These are phyloP conservation scores for Chaenogobius annularis DNA, from an alignment of 2,113 vertebrate genomes.

Conservation along the genomic window DNA sequence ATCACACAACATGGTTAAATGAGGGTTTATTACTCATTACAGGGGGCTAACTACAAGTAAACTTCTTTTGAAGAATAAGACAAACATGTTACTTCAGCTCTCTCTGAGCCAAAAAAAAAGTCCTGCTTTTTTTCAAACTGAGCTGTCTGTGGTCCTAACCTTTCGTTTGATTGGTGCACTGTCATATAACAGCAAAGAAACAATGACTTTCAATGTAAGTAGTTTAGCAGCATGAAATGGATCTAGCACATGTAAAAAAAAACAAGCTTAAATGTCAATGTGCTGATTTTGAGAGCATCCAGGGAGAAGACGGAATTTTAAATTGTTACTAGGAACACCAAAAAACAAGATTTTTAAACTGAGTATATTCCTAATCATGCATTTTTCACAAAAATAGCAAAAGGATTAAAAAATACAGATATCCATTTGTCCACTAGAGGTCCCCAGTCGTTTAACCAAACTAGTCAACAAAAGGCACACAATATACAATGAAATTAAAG, in stretches of 20 bases:
- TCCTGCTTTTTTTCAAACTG: neutral
- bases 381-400: too few relatives aligned
- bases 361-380: too few relatives aligned
- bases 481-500: neutral
- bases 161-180: too few relatives aligned
- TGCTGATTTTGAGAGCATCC: neutral
- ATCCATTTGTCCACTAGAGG: constrained; percentile 49
- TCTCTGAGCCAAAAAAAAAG: too few relatives aligned
- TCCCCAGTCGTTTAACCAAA: constrained; percentile 36
- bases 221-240: neutral
- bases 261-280: neutral
- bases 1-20: too few relatives aligned
- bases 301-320: neutral
- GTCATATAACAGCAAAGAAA: neutral
- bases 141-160: too few relatives aligned
- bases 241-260: neutral
- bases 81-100: too few relatives aligned
- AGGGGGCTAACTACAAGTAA: too few relatives aligned
- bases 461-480: neutral
- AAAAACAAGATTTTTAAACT: too few relatives aligned
- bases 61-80: too few relatives aligned
- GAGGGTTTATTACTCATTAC: too few relatives aligned
- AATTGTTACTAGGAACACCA: neutral
- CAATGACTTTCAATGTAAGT: neutral
- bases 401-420: neutral